These are phyloP conservation scores for Drosophila eohydei DNA, from an alignment of 2,888 invertebrate species.

Conservation along the genomic window DNA sequence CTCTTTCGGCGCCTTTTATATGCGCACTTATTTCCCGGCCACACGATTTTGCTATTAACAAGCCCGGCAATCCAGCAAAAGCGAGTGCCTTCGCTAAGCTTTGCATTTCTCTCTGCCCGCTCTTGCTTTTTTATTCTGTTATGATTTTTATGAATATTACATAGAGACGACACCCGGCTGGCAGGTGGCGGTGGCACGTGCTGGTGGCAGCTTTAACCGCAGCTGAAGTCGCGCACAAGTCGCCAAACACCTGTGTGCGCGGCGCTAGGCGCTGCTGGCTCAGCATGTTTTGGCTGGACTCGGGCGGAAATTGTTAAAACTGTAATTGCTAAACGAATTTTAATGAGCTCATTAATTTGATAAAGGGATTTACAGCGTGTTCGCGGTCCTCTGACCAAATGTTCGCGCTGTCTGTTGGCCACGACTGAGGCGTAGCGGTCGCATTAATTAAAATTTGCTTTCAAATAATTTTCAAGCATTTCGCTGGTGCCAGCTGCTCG, in stretches of 20 bases:
- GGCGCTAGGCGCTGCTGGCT: conserved; percentile 53
- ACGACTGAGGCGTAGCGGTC: background rate
- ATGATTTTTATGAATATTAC: conserved; percentile 69
- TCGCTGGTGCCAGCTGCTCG: conserved; percentile 48
- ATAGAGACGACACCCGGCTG: conserved; percentile 34
- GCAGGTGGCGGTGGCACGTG: conserved; percentile 15
- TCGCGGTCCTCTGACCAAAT: conserved; percentile 71
- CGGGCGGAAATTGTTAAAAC: conserved; percentile 79
- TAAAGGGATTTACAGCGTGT: conserved; percentile 81
- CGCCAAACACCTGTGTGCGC: conserved; percentile 57
- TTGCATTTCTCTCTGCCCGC: conserved; percentile 43
- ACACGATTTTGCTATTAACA: conserved; percentile 77
- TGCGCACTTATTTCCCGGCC: conserved; percentile 70
- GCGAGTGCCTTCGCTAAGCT: conserved; percentile 13
- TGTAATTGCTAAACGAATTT: conserved; percentile 83
- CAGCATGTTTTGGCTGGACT: conserved; percentile 60
- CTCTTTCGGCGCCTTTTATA: conserved; percentile 58
- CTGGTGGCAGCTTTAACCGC: conserved; percentile 35
- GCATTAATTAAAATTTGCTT: conserved; percentile 78
- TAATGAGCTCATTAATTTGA: conserved; percentile 83
- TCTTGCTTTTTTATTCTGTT: conserved; percentile 21
- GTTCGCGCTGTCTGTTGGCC: conserved; percentile 28
- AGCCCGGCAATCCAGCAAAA: conserved; percentile 18
- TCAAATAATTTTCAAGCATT: conserved; percentile 65
- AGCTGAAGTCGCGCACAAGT: conserved; percentile 2